Evolutionary conservation across 2,797 vertebrate genomes (phyloP).

Genomic region (Acipenser oxyrinchus): DNA sequence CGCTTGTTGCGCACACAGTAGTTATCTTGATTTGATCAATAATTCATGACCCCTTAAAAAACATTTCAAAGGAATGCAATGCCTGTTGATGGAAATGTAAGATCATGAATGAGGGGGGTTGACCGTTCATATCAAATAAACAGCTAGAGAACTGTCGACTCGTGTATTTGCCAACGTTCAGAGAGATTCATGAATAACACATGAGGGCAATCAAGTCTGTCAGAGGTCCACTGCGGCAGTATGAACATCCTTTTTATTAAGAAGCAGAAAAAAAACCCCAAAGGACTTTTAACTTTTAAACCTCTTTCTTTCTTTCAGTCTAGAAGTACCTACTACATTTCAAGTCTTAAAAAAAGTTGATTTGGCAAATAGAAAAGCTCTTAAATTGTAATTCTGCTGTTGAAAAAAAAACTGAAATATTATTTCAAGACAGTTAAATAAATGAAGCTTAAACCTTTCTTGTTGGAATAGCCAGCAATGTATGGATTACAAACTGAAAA

Average conservation of each 20-base stretch:
- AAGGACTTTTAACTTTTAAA: background rate
- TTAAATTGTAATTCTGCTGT: too few species aligned
- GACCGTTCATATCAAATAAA: background rate
- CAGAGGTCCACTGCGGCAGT: background rate
- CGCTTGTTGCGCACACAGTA: too few species aligned
- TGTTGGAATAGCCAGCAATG: too few species aligned
- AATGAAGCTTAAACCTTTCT: too few species aligned
- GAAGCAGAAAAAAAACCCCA: background rate
- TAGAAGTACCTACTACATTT: background rate
- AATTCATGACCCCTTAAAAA: background rate
- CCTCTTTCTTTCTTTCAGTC: background rate
- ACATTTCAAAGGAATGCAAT: background rate
- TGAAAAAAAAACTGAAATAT: too few species aligned
- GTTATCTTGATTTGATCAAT: background rate
- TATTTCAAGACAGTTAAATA: too few species aligned
- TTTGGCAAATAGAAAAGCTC: too few species aligned
- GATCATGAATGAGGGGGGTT: background rate
- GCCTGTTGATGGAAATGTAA: background rate
- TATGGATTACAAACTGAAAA: too few species aligned
- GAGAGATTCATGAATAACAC: background rate
- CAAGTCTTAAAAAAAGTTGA: background rate
- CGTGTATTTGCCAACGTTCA: background rate
- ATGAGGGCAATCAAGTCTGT: background rate
- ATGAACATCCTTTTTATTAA: constrained; percentile 1
- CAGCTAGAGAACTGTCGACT: background rate